Conservation (phyloP, 2,888 invertebrate species). For the Hyalella azteca region DNA sequence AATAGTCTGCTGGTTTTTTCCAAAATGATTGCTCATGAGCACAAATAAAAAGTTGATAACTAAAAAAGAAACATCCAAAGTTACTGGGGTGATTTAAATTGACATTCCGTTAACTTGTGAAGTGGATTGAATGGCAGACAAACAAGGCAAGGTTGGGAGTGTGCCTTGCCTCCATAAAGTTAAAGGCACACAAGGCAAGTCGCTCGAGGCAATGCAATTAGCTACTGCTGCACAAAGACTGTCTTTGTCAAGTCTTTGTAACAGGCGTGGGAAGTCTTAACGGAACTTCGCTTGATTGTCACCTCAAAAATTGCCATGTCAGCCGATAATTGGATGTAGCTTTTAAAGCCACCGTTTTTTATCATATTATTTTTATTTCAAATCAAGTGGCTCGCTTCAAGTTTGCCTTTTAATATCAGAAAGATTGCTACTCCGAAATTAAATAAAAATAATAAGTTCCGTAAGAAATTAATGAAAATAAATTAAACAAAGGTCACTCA, state of each 20-base stretch:
- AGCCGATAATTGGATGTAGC: background rate
- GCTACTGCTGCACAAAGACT: background rate
- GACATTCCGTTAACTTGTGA: background rate
- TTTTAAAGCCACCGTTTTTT: no score
- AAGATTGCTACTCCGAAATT: no score
- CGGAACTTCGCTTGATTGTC: background rate
- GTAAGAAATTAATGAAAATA: no score
- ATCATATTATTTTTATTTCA: no score
- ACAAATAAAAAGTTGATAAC: no score
- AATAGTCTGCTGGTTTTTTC: no score
- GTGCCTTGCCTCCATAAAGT: background rate
- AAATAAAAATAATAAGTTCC: no score
- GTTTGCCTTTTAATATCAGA: no score
- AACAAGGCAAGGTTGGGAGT: background rate
- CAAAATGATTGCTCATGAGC: no score
- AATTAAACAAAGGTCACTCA: no score
- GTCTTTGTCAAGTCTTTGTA: background rate
- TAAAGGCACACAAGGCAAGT: background rate
- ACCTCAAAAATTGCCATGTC: background rate
- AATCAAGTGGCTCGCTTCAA: no score
- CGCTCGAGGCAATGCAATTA: background rate
- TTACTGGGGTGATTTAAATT: background rate
- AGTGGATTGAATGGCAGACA: background rate
- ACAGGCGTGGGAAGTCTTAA: constrained; percentile 5
- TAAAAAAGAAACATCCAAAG: no score